Evolutionary conservation across 2,888 invertebrate genomes (phyloP).

Genomic region (Ceriagrion tenellum): DNA sequence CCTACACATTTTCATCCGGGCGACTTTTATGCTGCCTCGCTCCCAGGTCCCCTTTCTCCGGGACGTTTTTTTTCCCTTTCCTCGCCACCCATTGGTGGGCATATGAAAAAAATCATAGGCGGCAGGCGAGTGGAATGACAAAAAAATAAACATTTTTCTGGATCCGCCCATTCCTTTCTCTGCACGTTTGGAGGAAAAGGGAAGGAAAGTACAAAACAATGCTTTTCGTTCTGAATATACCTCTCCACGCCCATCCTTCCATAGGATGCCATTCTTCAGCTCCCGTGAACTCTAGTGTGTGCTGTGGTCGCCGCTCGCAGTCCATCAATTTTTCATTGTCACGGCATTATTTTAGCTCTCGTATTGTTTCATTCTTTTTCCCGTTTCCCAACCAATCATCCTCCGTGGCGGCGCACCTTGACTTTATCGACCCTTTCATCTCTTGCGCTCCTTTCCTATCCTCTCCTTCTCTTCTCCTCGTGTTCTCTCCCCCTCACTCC

Average conservation of each 20-base stretch:
- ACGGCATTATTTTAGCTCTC: neutral
- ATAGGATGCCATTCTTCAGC: neutral
- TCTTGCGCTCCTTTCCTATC: neutral
- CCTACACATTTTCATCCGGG: no score
- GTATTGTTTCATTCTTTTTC: neutral
- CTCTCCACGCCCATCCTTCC: neutral
- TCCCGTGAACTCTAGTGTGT: neutral
- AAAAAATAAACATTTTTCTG: neutral
- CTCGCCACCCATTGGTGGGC: neutral
- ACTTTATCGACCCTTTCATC: neutral
- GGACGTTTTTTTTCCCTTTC: neutral
- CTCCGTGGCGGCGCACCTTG: no score
- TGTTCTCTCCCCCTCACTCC: neutral
- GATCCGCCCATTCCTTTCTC: neutral
- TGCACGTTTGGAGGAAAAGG: neutral
- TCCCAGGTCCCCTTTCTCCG: neutral
- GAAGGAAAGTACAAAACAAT: neutral
- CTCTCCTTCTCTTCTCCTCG: neutral
- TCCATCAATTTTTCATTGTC: constrained; percentile 4
- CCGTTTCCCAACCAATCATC: neutral
- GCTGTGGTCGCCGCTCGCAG: neutral
- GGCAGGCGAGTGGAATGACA: neutral
- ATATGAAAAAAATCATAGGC: neutral
- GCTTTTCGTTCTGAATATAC: neutral
- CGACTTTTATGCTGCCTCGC: neutral